Evolutionary conservation across 2,113 vertebrate species (phyloP).

Genomic region (Antigone vipio): DNA sequence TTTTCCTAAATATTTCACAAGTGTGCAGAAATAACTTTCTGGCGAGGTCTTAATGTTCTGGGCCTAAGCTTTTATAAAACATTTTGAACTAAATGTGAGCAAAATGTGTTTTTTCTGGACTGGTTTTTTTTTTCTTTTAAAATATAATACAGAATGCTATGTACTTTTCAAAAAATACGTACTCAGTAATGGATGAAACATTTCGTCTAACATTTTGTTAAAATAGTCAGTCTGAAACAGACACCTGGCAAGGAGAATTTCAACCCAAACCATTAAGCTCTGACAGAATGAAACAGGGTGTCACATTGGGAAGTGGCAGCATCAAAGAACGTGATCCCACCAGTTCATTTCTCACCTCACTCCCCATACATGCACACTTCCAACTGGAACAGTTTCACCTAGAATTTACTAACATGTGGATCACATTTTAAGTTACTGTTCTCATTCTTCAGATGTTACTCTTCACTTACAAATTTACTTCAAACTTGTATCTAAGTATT

Average conservation of each 20-base stretch:
- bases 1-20: not conserved
- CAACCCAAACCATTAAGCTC: not conserved
- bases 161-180: not conserved
- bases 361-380: not conserved
- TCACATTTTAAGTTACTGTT: not conserved
- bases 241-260: not conserved
- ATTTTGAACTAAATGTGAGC: not conserved
- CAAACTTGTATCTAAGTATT: not conserved
- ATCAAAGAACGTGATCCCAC: fast-evolving
- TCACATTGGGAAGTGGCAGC: not conserved
- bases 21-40: not conserved
- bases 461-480: not conserved
- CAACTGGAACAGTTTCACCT: not conserved
- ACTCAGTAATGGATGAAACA: not conserved
- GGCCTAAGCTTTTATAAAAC: not conserved
- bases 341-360: not conserved
- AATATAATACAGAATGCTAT: not conserved
- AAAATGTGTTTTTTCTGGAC: not conserved
- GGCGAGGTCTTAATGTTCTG: not conserved
- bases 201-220: not conserved
- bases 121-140: not conserved
- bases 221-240: not conserved
- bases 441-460: not conserved
- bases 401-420: not conserved
- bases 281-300: not conserved